Evolutionary conservation across 2,888 invertebrate genomes (phyloP).

Genomic region (Sturmia bella): DNA sequence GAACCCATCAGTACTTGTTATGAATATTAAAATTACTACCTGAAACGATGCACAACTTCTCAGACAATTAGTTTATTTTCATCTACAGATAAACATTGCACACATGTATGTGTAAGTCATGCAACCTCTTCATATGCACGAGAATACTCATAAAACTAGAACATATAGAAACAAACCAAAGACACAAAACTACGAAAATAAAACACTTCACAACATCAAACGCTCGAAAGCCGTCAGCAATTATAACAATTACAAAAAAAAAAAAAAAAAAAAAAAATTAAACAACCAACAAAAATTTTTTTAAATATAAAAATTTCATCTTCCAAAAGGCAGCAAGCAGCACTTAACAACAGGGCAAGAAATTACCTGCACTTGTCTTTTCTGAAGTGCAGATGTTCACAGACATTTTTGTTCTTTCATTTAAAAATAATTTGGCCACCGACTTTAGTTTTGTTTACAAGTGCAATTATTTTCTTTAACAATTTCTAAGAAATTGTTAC

Average conservation of each 20-base stretch:
- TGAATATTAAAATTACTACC: no score
- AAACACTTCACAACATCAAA: conserved; percentile 59
- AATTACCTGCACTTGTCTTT: conserved; percentile 49
- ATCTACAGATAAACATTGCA: no score
- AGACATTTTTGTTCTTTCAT: neutral
- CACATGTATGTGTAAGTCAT: no score
- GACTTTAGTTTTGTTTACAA: conserved; percentile 6
- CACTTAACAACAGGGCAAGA: neutral
- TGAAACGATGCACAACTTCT: no score
- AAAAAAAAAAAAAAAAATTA: conserved; percentile 37
- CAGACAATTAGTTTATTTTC: no score
- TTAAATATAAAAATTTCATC: neutral
- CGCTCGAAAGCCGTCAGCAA: conserved; percentile 50
- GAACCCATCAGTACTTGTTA: no score
- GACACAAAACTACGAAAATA: conserved; percentile 39
- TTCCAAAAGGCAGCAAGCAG: neutral
- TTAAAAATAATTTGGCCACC: conserved; percentile 1
- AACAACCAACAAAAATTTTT: conserved; percentile 20
- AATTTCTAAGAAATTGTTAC: conserved; percentile 47
- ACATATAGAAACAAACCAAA: conserved; percentile 1
- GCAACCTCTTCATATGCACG: conserved; percentile 21
- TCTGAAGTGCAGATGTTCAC: conserved; percentile 6
- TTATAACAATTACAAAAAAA: conserved; percentile 32
- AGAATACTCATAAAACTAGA: conserved; percentile 46
- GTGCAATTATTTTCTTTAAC: neutral